Evolutionary conservation across 2,888 invertebrate species (phyloP), one percentile per base, ranked within the genome.

Genomic region (Drosophila nigricruria): DNA sequence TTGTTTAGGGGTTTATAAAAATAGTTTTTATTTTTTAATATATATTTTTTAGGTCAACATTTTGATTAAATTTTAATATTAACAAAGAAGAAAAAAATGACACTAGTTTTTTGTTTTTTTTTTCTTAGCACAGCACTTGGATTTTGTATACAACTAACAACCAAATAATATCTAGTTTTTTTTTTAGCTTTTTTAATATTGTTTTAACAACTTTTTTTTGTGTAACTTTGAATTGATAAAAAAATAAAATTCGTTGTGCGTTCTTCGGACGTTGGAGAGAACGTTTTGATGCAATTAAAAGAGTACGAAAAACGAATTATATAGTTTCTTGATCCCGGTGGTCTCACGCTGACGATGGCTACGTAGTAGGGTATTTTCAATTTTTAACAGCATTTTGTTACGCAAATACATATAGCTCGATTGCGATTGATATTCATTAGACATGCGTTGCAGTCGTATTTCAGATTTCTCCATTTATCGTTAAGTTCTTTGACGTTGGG

Each of bases 261-360:
- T 79, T 76, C 70, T 76, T 81, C 47, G 59, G 56, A 64, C 65
- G 64, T 30, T 34, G 50, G 32, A 40, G 32, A 25, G 32, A 32
- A 16, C 40, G 40, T 73, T 42, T 59, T 49, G 25, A 76, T 60
- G 52, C 58, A 90, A 94, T 96, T 97, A 97, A 94, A 97, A 97
- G 93, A 97, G 95, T 82, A 97, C 97, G 93, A 97, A 97, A 94
- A 97, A 97, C 73, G 96, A 96, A 94, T 97, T 97, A 94, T 97
- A 97, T 92, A 97, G 94, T 93, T 97, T 97, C 93, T 97, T 97
- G 91, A 97, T 96, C 73, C 97, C 97, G 54, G 96, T 96, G 30
- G 96, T 96, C 93, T 97, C 96, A 91, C 96, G 94, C 93, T 97
- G 96, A 90, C 96, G 95, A 92, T 96, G 96, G 92, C 96, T 96